These are phyloP conservation scores for Philypnodon macrostomus DNA, from an alignment of 2,797 vertebrate species.

Conservation along the genomic window DNA sequence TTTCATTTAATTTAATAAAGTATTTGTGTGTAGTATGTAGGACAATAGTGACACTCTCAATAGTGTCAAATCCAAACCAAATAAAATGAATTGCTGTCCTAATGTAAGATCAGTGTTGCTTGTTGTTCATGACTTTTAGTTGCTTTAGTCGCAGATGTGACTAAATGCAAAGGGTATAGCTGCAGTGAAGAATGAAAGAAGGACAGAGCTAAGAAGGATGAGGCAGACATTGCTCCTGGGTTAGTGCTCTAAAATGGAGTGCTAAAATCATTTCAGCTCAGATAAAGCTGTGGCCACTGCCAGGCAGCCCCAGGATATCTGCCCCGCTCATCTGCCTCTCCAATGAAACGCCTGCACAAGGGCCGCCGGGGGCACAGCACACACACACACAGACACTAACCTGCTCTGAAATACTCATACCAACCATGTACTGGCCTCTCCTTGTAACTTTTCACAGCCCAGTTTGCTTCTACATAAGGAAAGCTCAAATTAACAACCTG, in stretches of 20 bases:
- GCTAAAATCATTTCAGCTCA: slow-evolving; percentile 81
- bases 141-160: slow-evolving; percentile 11
- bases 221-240: slow-evolving; percentile 91
- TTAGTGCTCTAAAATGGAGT: slow-evolving; percentile 84
- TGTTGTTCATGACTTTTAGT: background rate
- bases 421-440: slow-evolving; percentile 59
- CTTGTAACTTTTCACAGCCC: slow-evolving; percentile 46
- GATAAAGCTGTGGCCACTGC: slow-evolving; percentile 71
- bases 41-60: too few species aligned
- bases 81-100: too few species aligned
- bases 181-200: slow-evolving; percentile 9
- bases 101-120: background rate
- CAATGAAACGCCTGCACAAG: slow-evolving; percentile 62
- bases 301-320: slow-evolving; percentile 81
- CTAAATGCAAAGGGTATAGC: slow-evolving; percentile 12
- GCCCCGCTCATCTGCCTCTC: slow-evolving; percentile 79
- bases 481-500: slow-evolving; percentile 47
- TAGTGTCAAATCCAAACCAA: too few species aligned
- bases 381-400: slow-evolving; percentile 21
- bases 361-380: slow-evolving; percentile 49
- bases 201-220: slow-evolving; percentile 12
- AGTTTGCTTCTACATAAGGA: slow-evolving; percentile 41
- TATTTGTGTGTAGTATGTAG: too few species aligned
- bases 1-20: too few species aligned
- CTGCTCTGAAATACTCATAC: slow-evolving; percentile 18